phyloP scores from a whole-genome alignment of 2,797 vertebrate genomes.

The Chloroceryle inda region DNA sequence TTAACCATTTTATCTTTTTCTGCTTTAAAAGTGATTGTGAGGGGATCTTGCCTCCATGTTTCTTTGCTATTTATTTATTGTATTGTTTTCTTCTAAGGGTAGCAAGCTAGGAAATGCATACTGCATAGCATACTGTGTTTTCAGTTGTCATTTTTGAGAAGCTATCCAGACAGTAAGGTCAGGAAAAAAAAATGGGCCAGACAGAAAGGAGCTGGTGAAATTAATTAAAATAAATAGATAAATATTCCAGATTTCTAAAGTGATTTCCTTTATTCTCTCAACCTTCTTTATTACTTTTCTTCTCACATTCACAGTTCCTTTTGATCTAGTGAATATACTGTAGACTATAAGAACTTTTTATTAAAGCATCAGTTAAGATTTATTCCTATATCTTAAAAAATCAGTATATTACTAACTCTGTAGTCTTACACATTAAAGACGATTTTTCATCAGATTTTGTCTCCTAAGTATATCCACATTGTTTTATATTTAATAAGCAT shows the following conservation, averaged over 20 bases:
- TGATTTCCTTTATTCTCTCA: neutral
- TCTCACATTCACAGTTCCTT: neutral
- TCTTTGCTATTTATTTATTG: neutral
- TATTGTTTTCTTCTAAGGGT: neutral
- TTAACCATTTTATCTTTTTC: neutral
- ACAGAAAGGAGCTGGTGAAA: conserved; percentile 25
- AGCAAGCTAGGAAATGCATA: neutral
- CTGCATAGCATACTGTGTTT: neutral
- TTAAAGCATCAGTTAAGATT: conserved; percentile 8
- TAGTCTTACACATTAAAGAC: neutral
- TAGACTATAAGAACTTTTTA: neutral
- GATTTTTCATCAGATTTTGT: neutral
- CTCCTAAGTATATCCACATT: neutral
- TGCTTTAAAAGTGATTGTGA: neutral
- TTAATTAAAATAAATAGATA: conserved; percentile 52
- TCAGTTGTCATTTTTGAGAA: conserved; percentile 37
- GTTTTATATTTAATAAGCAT: neutral
- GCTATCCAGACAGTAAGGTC: conserved; percentile 42
- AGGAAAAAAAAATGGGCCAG: conserved; percentile 24
- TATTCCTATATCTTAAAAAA: neutral
- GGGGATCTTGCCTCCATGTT: neutral
- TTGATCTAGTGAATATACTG: neutral
- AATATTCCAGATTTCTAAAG: conserved; percentile 30
- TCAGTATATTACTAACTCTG: neutral
- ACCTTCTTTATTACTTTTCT: neutral